Base-by-base conservation (phyloP, 2,797 vertebrate species). In the Neosalanx taihuensis region DNA sequence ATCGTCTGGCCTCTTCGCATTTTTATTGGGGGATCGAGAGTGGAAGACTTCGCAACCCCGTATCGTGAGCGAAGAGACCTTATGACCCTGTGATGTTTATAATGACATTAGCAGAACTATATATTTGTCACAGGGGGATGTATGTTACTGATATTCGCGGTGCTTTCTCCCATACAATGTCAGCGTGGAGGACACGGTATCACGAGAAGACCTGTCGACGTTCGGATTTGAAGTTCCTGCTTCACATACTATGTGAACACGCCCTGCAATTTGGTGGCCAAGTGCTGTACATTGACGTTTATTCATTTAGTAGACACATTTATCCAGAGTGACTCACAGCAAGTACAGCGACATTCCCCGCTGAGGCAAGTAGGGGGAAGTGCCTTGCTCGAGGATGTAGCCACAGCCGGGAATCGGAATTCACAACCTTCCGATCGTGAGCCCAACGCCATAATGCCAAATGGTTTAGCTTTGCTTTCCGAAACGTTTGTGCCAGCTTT, bases 51-150 rank as follows among this genome's bases (percentile, higher is more conserved):
- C 10, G 1, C 30, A 26, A 17, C 35, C 18, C 9, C 18, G 18
- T 10, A 58, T 67, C 72, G 4, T 74, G 72, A 69, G 78, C 72
- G 69, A 51, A 63, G 53, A 63, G 72, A 72, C 66, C 65, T 60
- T 62, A 71, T 65, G 59, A 65, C 41, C 60, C 31, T 70, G 51
- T 53, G n/a, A 64, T 75, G 46, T 70, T 73, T 72, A 46, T 62
- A 65, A 66, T 76, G 59, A 20, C 71, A 81, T 75, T 63, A 68
- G 69, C 67, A 70, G 73, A 67, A 30, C 77, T 76, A 59, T 56
- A 29, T 31, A 10, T 66, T 70, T 53, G 51, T 76, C 72, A 66
- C 70, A 23, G n/a, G 61, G 70, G 60, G 77, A 61, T 67, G 33
- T 37, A n/a, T 46, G 23, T 18, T 68, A 71, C 59, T 26, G 18